Base-by-base conservation (phyloP, 2,888 invertebrate species). In the Chalcis sispes region DNA sequence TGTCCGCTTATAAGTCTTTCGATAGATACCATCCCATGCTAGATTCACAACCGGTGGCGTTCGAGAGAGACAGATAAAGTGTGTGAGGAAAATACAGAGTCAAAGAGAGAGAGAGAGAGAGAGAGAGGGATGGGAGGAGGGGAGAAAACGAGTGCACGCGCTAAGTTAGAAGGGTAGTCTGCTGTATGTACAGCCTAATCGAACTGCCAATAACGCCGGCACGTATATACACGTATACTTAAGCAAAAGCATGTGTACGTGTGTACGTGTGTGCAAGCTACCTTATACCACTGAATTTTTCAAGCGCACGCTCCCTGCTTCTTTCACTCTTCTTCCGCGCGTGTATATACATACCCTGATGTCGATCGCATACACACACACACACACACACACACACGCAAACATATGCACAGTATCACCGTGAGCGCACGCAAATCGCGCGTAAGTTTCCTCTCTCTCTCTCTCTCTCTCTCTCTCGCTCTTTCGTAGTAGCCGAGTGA, bases 131-230 rank as follows among this genome's bases (percentile, higher is more conserved):
- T n/a, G n/a, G n/a, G n/a, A n/a, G n/a, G n/a, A n/a, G n/a, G n/a
- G n/a, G n/a, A n/a, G n/a, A 40, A 25, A 46, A 29, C 46, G 52
- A 62, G 46, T 32, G 52, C 48, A 50, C 40, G 50, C 29, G 20
- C 61, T 20, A 66, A 58, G 36, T 48, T 23, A 46, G 27, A 58
- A 70, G 64, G 48, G 54, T 50, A 52, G 66, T n/a, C n/a, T n/a
- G n/a, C 64, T 59, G 29, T 27, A 36, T 27, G 42, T 20, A 27
- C 42, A 58, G 65, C 72, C 77, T 77, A 77, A 77, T 77, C 74
- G 77, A 77, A 77, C 75, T 67, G 75, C 71, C 77, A 75, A 77
- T 77, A 77, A 77, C 52, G 29, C 32, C 67, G 42, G 40, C 20
- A 46, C 58, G 7, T 29, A 23, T 42, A 73, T n/a, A 15, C 46